Conservation (phyloP, 2,888 invertebrate genomes). For the Lordiphosa andalusiaca region DNA sequence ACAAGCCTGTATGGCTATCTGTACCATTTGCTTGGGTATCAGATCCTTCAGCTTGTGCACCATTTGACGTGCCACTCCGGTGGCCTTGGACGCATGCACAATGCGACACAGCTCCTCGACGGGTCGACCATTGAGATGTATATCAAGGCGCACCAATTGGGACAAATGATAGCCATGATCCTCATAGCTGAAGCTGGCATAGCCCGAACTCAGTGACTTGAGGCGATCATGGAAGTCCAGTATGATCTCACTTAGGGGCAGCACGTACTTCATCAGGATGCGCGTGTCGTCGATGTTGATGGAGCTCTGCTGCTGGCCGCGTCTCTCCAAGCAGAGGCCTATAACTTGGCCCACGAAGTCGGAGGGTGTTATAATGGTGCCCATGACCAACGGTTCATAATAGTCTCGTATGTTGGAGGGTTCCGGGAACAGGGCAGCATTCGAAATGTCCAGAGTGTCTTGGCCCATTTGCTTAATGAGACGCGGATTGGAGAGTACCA, state of each 20-base stretch:
- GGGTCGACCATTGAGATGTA: constrained; percentile 87
- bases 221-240: constrained; percentile 96
- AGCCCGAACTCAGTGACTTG: constrained; percentile 95
- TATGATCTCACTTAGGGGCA: constrained; percentile 96
- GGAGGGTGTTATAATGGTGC: constrained; percentile 93
- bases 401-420: constrained; percentile 85
- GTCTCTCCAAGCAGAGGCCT: constrained; percentile 87
- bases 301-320: constrained; percentile 84
- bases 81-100: constrained; percentile 87
- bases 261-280: constrained; percentile 89
- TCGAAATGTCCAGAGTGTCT: constrained; percentile 85
- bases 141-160: constrained; percentile 87
- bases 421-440: constrained; percentile 88
- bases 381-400: constrained; percentile 92
- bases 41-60: constrained; percentile 89
- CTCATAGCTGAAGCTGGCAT: constrained; percentile 97
- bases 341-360: constrained; percentile 87
- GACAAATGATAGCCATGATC: constrained; percentile 90
- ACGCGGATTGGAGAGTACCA: constrained; percentile 88
- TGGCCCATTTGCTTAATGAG: constrained; percentile 84
- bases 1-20: constrained; percentile 92
- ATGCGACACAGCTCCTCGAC: constrained; percentile 93
- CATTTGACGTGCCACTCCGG: constrained; percentile 84
- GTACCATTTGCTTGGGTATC: constrained; percentile 93
- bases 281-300: constrained; percentile 91